Evolutionary conservation across 2,888 invertebrate genomes (phyloP).

Genomic region (Lasioglossum oenotherae): DNA sequence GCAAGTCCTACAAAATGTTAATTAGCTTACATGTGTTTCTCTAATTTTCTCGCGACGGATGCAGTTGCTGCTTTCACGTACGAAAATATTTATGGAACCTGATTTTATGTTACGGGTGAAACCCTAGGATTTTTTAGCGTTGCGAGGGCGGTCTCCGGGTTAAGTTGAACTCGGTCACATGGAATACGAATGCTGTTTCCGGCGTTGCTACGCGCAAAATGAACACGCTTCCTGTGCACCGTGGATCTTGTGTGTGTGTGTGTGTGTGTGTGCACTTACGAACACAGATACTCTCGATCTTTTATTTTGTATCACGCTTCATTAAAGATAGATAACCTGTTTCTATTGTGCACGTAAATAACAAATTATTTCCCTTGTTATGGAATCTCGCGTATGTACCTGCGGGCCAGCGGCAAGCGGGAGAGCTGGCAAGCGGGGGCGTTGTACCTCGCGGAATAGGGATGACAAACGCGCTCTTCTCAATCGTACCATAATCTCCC

Average conservation of each 20-base stretch:
- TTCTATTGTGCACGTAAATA: no score
- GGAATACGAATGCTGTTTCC: background rate
- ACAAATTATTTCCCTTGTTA: no score
- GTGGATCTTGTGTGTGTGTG: background rate
- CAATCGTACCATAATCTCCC: no score
- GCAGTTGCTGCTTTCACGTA: background rate
- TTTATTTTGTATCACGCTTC: background rate
- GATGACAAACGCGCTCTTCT: no score
- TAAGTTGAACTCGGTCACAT: background rate
- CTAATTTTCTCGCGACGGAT: background rate
- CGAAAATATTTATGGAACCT: slow-evolving; percentile 5
- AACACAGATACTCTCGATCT: background rate
- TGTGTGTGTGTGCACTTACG: background rate
- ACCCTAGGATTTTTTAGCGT: background rate
- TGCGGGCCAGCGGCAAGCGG: no score
- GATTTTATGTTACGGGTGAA: background rate
- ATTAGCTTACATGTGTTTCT: background rate
- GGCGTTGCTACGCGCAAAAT: background rate
- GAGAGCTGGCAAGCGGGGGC: no score
- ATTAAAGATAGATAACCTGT: background rate
- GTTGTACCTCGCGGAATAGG: no score
- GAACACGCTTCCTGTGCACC: background rate
- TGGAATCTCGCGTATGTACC: no score
- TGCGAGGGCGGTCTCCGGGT: background rate
- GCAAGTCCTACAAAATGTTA: background rate